Percentiles rank a stretch among this genome's conserved stretches.
These are phyloP conservation scores for Epirrhoe alternata DNA, from an alignment of 2,888 invertebrate species.

Conservation along the genomic window DNA sequence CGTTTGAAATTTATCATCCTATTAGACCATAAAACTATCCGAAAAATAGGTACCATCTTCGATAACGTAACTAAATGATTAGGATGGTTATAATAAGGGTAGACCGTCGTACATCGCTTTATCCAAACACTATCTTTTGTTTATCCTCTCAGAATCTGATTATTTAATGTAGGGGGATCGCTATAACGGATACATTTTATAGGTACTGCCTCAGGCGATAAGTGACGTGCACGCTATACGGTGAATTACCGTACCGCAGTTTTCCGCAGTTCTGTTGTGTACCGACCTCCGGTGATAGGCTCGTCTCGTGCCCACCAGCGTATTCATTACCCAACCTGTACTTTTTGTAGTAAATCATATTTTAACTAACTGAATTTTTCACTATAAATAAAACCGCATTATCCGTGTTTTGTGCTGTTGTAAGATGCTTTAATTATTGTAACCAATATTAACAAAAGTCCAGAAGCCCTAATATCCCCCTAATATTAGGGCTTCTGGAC, in stretches of 20 bases:
- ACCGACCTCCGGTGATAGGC: background rate
- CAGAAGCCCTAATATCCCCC: too few relatives aligned
- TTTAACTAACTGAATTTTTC: too few relatives aligned
- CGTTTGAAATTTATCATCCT: background rate
- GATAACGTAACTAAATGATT: conserved; percentile 12
- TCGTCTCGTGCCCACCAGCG: too few relatives aligned
- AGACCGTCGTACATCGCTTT: conserved; percentile 34
- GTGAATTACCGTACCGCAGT: background rate
- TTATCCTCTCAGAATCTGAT: conserved; percentile 37
- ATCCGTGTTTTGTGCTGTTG: too few relatives aligned
- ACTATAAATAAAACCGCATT: too few relatives aligned
- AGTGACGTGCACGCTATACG: conserved; percentile 1
- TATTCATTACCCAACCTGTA: too few relatives aligned
- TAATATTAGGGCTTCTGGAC: too few relatives aligned
- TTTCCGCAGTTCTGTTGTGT: background rate
- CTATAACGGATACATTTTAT: conserved; percentile 22
- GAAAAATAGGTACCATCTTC: background rate
- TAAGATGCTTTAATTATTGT: too few relatives aligned
- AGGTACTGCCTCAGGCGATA: conserved; percentile 8
- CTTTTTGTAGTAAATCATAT: too few relatives aligned
- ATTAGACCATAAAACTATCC: background rate
- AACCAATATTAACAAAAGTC: too few relatives aligned
- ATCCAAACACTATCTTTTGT: conserved; percentile 43
- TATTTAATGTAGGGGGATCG: conserved; percentile 36
- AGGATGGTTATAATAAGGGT: conserved; percentile 24